Evolutionary conservation across 37 sponge, comb jelly and placozoan genomes (phyloP), one percentile per base, ranked within the genome.

Genomic region (Beroe forskalii): DNA sequence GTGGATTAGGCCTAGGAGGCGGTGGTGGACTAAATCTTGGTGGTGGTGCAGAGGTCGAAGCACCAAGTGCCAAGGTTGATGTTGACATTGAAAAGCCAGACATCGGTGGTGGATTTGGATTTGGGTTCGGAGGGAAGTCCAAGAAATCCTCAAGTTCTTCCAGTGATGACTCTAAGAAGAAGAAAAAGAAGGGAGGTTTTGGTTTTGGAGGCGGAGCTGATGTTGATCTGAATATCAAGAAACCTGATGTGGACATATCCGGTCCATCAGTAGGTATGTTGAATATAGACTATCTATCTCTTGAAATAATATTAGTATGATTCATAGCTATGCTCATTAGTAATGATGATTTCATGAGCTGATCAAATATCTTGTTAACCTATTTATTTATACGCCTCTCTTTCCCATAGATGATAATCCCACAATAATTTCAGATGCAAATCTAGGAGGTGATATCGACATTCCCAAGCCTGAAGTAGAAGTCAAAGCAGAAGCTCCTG

Each of bases 181-280:
- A 72, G 76, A 64, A 64, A 25, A 72, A 72, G 76, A 72, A 72
- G 42, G 86, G 55, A 44, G 86, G 86, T 9, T 80, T 80, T 48
- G 86, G 86, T 43, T 42, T 80, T 3, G 86, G 86, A 44, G 24
- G 24, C 12, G 86, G 86, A 44, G 27, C 30, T 3, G 86, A 80
- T 80, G 25, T 80, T n/a, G 86, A 72, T 37, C 40, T 72, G 40
- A 36, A 72, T 25, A 25, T 24, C 22, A 4, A 12, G 67, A n/a
- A 64, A 64, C 23, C 8, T 14, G 28, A 24, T 14, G n/a, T n/a
- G n/a, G n/a, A n/a, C n/a, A n/a, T n/a, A n/a, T n/a, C n/a, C n/a
- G n/a, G n/a, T n/a, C n/a, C n/a, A n/a, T n/a, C n/a, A n/a, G n/a
- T n/a, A n/a, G n/a, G n/a, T n/a, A n/a, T n/a, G n/a, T n/a, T n/a